Evolutionary conservation across 2,888 invertebrate species (phyloP), one percentile per base, ranked within the genome.

Genomic region (Eupithecia insigniata): DNA sequence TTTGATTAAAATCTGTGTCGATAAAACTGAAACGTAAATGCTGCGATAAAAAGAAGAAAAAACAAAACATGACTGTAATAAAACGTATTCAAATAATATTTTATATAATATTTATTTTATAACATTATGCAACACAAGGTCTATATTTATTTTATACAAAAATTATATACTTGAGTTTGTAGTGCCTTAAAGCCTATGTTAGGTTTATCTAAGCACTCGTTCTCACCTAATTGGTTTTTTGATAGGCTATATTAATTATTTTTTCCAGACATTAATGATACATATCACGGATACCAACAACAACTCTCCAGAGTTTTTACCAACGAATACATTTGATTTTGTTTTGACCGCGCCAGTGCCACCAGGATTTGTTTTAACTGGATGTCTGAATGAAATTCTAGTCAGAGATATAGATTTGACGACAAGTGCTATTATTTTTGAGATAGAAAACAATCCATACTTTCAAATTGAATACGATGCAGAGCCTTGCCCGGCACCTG

Each of bases 321-420:
- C 90, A 22, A 62, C 80, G 22, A 70, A 82, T 30, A 80, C 77
- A 28, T 93, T 90, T 74, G 85, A 83, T 32, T 94, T 91, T 75
- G 86, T 81, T 6, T 81, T 95, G n/a, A 87, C 92, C 4, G 91
- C 94, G 51, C 95, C 95, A 3, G 75, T 94, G 66, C 90, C 94
- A 58, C 93, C 93, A 14, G 90, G 91, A 1, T 90, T 85, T 72
- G 80, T 87, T 22, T 82, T 95, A 34, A 92, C 94, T 1, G 85
- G 89, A 16, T 90, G 92, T 67, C 84, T 90, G n/a, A 88, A 91
- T 60, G 84, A 87, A 36, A 89, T 95, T 16, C 83, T 81, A 64
- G 95, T 90, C 0, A 85, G 89, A 78, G 95, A 95, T 81, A 88
- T 95, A 32, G 95, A 95, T 82, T 90, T 95, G 14, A 94, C 95